Evolutionary conservation across 2,113 vertebrate genomes (phyloP).

Genomic region (Desmodus rotundus): DNA sequence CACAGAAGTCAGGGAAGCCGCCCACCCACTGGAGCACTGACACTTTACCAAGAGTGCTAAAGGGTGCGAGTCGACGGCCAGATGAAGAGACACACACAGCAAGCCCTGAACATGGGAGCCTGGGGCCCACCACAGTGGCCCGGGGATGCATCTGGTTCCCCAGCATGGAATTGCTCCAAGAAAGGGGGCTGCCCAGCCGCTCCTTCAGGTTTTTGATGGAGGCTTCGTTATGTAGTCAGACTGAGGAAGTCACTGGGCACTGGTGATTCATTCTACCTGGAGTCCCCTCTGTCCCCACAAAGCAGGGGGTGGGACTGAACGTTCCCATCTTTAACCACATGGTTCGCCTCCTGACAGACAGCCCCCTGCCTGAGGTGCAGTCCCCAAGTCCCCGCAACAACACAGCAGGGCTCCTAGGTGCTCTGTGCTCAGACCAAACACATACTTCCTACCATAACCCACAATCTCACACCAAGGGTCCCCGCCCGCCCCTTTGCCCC

Average conservation of each 20-base stretch:
- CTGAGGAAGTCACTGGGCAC: not conserved
- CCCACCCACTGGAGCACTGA: not conserved
- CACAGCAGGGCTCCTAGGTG: not conserved
- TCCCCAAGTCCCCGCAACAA: not conserved
- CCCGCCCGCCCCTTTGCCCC: accelerated
- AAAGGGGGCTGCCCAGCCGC: not conserved
- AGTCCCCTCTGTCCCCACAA: not conserved
- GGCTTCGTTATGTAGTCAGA: not conserved
- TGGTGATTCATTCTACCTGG: not conserved
- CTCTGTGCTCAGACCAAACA: not conserved
- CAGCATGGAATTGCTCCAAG: not conserved
- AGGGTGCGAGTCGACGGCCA: not conserved
- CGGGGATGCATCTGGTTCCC: not conserved
- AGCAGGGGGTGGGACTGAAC: not conserved
- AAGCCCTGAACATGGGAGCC: not conserved
- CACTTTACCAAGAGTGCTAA: not conserved
- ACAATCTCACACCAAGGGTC: accelerated
- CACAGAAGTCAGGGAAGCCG: not conserved
- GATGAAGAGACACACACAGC: not conserved
- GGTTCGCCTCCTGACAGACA: too few relatives aligned
- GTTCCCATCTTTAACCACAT: not conserved
- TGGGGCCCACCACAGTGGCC: not conserved
- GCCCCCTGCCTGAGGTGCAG: not conserved
- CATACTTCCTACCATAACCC: not conserved
- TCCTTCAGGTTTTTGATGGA: not conserved